Percentiles rank a stretch among this genome's conserved stretches.
These are phyloP conservation scores for Limonius californicus DNA, from an alignment of 1,140 invertebrate genomes.

Conservation along the genomic window DNA sequence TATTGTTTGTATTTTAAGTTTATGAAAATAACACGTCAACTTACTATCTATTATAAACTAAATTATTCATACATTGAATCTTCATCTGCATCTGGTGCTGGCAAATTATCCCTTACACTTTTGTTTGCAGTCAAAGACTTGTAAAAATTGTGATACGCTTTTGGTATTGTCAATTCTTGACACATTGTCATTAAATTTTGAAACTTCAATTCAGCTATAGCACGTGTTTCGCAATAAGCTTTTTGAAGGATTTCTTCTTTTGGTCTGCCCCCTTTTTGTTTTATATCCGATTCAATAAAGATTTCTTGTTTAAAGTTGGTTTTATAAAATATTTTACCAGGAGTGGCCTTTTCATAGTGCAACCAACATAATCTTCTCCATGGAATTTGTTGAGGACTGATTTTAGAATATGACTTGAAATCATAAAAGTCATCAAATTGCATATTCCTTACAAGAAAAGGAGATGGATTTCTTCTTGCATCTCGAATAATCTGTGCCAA, in stretches of 20 bases:
- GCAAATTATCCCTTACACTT: not conserved
- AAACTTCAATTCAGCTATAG: no score
- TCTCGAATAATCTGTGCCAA: not conserved
- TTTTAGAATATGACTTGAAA: no score
- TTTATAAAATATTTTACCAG: not conserved
- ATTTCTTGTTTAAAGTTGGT: no score
- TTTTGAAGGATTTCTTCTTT: no score
- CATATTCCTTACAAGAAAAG: not conserved
- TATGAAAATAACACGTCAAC: no score
- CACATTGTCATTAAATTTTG: no score
- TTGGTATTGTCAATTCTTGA: not conserved
- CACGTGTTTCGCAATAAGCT: no score
- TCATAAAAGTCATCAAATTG: not conserved
- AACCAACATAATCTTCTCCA: not conserved
- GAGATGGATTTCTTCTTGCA: not conserved
- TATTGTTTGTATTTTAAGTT: no score
- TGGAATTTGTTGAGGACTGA: no score
- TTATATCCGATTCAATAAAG: not conserved
- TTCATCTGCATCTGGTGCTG: not conserved
- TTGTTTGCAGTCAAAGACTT: not conserved
- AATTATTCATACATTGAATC: no score
- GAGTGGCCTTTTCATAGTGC: not conserved
- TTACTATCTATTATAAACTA: no score
- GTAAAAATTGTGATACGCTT: not conserved
- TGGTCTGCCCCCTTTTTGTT: not conserved